Evolutionary conservation across 2,888 invertebrate genomes (phyloP), one percentile per base, ranked within the genome.

Genomic region (Galerucella pusilla): DNA sequence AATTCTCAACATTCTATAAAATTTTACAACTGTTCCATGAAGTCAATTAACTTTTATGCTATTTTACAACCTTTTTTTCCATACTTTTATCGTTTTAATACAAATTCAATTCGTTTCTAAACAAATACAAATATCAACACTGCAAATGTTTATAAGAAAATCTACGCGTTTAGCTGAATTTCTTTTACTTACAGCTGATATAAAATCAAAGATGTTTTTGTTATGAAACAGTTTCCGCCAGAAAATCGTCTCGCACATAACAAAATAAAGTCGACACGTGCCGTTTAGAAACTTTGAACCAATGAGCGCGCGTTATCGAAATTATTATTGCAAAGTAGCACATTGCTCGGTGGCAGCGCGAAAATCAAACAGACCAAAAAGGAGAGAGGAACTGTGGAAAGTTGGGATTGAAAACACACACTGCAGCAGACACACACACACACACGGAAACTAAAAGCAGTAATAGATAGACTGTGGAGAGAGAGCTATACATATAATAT

Each of bases 251-350:
- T 63, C 71, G 71, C 75, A 71, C 72, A 72, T 52, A 76, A 67
- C 71, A 76, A 73, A 76, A 70, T 76, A 75, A 72, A 72, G 68
- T 49, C 16, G 72, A 76, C 82, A 83, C 83, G 83, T 83, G 83
- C 78, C 73, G 65, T 49, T 57, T 52, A 52, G 60, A 78, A 77
- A 75, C 75, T 77, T 74, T 64, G 71, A 75, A 67, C 80, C 80
- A 81, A 81, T 80, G 76, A 76, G 78, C 78, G 80, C 81, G 80
- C 81, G 80, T 79, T 76, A 71, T 77, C 60, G 74, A 75, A 77
- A 77, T 82, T 83, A 79, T 83, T 83, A 80, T 81, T 82, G 82
- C 83, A 82, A 84, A 82, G 82, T 79, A 79, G 80, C 82, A 80
- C 82, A 82, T 78, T 73, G 80, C 46, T 68, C 28, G 69, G 35